phyloP scores from a whole-genome alignment of 2,888 invertebrate species.

The Polylopha cassiicola region DNA sequence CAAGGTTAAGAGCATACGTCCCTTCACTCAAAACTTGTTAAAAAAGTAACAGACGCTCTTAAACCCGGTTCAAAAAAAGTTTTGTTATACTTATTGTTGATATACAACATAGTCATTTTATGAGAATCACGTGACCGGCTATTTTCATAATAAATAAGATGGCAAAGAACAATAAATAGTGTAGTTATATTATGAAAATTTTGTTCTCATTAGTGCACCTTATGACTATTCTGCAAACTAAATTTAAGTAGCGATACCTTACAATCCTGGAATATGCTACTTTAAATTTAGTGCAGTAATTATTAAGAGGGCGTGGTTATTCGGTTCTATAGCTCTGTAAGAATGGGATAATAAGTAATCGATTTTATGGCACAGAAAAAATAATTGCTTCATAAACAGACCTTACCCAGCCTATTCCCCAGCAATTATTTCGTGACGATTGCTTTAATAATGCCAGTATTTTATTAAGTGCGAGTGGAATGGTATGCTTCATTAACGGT shows the following conservation, averaged over 20 bases:
- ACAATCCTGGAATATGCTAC: no score
- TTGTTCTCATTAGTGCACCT: constrained; percentile 19
- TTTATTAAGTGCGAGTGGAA: background rate
- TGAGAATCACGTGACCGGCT: constrained; percentile 3
- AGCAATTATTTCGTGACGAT: constrained; percentile 1
- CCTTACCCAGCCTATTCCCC: no score
- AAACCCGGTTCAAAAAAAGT: no score
- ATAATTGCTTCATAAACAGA: constrained; percentile 32
- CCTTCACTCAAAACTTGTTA: no score
- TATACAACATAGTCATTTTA: constrained; percentile 22
- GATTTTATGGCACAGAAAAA: constrained; percentile 53
- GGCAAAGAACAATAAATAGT: constrained; percentile 19
- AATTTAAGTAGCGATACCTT: no score
- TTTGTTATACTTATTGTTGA: constrained; percentile 28
- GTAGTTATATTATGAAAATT: constrained; percentile 3
- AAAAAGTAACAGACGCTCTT: no score
- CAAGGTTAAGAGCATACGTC: no score
- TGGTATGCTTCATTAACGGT: no score
- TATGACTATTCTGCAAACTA: constrained; percentile 14
- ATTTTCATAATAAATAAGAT: constrained; percentile 18
- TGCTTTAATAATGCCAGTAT: constrained; percentile 7
- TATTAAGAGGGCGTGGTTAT: constrained; percentile 7
- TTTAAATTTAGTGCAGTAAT: no score
- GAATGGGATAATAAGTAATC: constrained; percentile 10
- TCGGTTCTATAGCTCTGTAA: constrained; percentile 2